Percentiles rank a stretch among this genome's conserved stretches.
Conservation (phyloP, 2,888 invertebrate species). For the Coleophora deauratella region DNA sequence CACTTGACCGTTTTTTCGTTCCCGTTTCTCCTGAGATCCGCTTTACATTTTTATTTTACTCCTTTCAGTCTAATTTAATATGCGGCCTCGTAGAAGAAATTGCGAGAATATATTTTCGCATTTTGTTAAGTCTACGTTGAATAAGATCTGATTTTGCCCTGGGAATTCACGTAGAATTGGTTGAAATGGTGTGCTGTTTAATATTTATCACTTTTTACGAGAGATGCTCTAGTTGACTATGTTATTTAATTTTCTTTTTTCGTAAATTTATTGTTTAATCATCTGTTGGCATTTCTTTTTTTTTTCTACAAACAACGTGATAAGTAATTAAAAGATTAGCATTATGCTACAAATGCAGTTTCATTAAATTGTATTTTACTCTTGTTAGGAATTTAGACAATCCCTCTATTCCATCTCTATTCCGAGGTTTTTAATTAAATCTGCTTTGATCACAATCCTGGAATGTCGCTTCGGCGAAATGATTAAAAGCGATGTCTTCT, state of each 20-base stretch:
- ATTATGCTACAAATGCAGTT: conserved; percentile 34
- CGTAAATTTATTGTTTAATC: too few relatives aligned
- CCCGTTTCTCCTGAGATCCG: conserved; percentile 41
- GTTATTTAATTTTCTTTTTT: too few relatives aligned
- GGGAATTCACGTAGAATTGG: conserved; percentile 33
- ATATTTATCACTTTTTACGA: too few relatives aligned
- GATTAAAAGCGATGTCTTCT: conserved; percentile 53
- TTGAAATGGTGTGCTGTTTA: conserved; percentile 17
- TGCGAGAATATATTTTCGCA: conserved; percentile 53
- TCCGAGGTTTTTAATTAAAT: conserved; percentile 68
- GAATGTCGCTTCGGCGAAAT: conserved; percentile 60
- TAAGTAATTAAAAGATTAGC: conserved; percentile 24
- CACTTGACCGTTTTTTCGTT: conserved; percentile 34
- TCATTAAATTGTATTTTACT: conserved; percentile 48
- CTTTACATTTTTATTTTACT: conserved; percentile 61
- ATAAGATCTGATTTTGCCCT: conserved; percentile 44
- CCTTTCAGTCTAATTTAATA: conserved; percentile 64
- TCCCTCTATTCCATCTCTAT: conserved; percentile 55
- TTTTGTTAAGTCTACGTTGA: conserved; percentile 48
- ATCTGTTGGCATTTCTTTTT: background rate
- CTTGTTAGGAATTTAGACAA: conserved; percentile 62
- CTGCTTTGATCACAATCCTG: conserved; percentile 60
- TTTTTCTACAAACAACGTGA: too few relatives aligned
- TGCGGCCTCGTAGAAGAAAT: conserved; percentile 54
- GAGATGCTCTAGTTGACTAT: too few relatives aligned